phyloP scores from a whole-genome alignment of 2,113 vertebrate species.

The Nannospalax galili region DNA sequence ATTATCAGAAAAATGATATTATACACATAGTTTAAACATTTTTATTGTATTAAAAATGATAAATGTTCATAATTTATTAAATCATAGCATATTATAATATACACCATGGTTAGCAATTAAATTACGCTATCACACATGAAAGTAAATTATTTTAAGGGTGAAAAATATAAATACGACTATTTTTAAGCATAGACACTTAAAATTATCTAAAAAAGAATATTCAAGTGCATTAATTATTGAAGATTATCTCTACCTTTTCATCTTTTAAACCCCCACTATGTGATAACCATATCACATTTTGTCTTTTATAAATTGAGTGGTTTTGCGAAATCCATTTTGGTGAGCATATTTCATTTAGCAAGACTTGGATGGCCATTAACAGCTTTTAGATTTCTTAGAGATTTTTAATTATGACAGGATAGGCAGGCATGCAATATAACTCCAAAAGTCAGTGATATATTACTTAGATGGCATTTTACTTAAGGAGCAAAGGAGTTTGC shows the following conservation, averaged over 20 bases:
- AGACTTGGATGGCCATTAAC: conserved; percentile 36
- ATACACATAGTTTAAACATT: not conserved
- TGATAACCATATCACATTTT: conserved; percentile 45
- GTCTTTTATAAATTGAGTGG: conserved; percentile 46
- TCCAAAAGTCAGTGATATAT: conserved; percentile 79
- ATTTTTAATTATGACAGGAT: conserved; percentile 75
- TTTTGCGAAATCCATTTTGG: conserved; percentile 56
- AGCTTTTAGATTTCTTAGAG: conserved; percentile 58
- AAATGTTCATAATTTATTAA: not conserved
- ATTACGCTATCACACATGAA: not conserved
- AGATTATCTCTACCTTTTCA: not conserved
- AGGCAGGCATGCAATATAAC: conserved; percentile 64
- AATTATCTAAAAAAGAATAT: not conserved
- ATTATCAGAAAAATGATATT: not conserved
- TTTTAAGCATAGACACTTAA: conserved; percentile 30
- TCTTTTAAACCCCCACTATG: conserved; percentile 13
- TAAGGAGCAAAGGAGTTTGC: conserved; percentile 78
- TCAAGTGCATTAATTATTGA: not conserved
- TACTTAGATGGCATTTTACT: conserved; percentile 83
- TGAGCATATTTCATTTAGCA: conserved; percentile 49
- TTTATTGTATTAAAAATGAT: conserved; percentile 30
- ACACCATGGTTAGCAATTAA: not conserved
- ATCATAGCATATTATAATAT: not conserved
- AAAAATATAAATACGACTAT: not conserved
- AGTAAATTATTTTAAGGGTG: conserved; percentile 29